Evolutionary conservation across 2,888 invertebrate genomes (phyloP), one percentile per base, ranked within the genome.

Genomic region (Electrophaes corylata): DNA sequence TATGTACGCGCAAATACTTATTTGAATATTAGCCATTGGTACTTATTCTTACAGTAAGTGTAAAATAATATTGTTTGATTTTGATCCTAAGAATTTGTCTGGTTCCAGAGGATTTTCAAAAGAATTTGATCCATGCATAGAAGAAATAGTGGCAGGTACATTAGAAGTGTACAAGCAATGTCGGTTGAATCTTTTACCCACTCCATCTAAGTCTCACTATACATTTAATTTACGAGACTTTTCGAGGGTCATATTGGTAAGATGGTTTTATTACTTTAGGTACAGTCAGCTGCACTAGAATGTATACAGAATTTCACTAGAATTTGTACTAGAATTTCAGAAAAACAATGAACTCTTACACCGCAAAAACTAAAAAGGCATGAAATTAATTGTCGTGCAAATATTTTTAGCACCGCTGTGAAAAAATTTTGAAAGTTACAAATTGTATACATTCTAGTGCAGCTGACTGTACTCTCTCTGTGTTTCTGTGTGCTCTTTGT

Each of bases 191-290:
- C 93, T 99, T 56, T 86, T 98, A 45, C 98, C 98, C 0, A 98
- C 98, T 0, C 98, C 98, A 0, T 93, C 96, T 0, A 98, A 98
- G 80, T 97, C 97, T 0, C 98, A 98, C 85, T 98, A 99, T 81
- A 93, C 98, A 5, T 99, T 99, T 85, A 98, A 98, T 86, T 92
- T 99, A 67, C 93, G 98, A 68, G 98, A 99, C 83, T 98, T 98
- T 83, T 96, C 98, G 0, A 93, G 98, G 75, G 98, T 99, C 10
- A 96, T 99, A 73, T 94, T 96, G 91, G 96, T 95, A 83, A 76
- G 66, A 60, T 39, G 3, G 6, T 29, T 41, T 35, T 18, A n/a
- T n/a, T 40, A 1, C 37, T 37, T 37, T 14, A 14, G n/a, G n/a
- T n/a, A n/a, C n/a, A n/a, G n/a, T n/a, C n/a, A n/a, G n/a, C n/a